phyloP scores from a whole-genome alignment of 2,113 vertebrate genomes.

The Pachyramphus minor region DNA sequence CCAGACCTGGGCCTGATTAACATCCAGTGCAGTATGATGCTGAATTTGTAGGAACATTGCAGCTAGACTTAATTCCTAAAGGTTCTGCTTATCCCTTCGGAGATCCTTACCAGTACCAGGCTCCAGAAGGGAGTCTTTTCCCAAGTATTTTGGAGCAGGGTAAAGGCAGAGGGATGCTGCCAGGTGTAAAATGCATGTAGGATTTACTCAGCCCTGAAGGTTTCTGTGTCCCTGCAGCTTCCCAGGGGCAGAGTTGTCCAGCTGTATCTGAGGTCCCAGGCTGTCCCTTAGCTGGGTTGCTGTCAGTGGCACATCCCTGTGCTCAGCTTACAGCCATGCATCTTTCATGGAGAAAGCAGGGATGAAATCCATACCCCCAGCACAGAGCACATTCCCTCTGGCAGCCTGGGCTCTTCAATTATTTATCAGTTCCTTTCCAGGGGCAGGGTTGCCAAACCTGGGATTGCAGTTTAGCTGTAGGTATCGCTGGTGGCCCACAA shows the following conservation, averaged over 20 bases:
- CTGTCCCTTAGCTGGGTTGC: neutral
- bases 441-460: neutral
- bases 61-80: neutral
- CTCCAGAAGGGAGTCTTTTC: neutral
- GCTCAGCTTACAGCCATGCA: neutral
- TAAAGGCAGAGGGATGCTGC: neutral
- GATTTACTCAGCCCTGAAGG: neutral
- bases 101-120: neutral
- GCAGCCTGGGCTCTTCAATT: neutral
- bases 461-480: neutral
- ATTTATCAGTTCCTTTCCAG: neutral
- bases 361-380: neutral
- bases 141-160: neutral
- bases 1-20: neutral
- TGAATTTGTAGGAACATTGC: neutral
- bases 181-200: neutral
- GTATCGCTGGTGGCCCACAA: neutral
- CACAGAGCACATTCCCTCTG: neutral
- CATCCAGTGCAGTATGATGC: neutral
- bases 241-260: neutral
- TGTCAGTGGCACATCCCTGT: neutral
- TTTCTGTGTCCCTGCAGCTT: neutral
- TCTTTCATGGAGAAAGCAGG: neutral
- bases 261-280: fast-evolving
- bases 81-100: neutral